phyloP scores from a whole-genome alignment of 2,113 vertebrate genomes.

The Tauraco erythrolophus region DNA sequence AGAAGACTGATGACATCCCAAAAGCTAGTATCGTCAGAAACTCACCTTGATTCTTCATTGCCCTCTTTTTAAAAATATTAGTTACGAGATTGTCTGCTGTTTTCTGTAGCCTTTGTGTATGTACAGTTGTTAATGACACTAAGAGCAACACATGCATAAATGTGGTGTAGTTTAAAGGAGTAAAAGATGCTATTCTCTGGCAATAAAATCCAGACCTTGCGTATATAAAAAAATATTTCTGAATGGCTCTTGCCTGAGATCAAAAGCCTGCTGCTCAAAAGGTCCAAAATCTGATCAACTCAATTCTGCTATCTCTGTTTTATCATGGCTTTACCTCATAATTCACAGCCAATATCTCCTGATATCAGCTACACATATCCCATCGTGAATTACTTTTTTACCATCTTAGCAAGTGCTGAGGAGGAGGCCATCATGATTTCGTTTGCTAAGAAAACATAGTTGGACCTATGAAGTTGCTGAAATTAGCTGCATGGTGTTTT shows the following conservation, averaged over 20 bases:
- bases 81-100: background rate
- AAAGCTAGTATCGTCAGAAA: background rate
- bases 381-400: background rate
- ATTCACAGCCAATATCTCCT: background rate
- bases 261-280: background rate
- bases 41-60: background rate
- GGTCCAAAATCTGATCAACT: background rate
- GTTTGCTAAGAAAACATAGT: background rate
- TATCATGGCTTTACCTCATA: background rate
- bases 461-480: background rate
- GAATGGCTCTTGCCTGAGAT: background rate
- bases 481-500: background rate
- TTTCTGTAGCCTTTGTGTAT: background rate
- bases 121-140: background rate
- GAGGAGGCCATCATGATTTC: background rate
- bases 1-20: background rate
- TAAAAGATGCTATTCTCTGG: background rate
- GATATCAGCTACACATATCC: background rate
- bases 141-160: background rate
- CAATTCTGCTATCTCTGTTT: background rate
- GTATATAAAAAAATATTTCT: background rate
- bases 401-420: background rate
- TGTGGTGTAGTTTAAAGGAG: background rate
- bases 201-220: background rate
- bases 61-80: background rate